phyloP scores from a whole-genome alignment of 2,113 vertebrate species.

The Notarius lentiginosus region DNA sequence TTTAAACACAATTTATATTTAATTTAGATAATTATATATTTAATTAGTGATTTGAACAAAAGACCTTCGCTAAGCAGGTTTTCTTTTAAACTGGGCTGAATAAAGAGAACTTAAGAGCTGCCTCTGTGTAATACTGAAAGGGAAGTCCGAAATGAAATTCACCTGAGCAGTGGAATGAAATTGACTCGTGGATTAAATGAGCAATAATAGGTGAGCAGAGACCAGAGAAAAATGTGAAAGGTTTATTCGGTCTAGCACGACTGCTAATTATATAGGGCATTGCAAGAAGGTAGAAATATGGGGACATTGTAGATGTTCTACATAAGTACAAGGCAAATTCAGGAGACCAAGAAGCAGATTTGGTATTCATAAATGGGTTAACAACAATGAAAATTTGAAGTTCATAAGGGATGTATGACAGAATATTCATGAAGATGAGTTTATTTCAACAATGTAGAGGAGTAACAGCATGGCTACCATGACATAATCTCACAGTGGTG shows the following conservation, averaged over 20 bases:
- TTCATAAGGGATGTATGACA: background rate
- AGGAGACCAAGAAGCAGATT: too few relatives aligned
- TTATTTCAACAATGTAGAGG: background rate
- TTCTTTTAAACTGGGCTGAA: background rate
- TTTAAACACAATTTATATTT: background rate
- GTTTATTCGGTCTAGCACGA: background rate
- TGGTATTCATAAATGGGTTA: background rate
- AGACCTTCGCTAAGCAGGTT: background rate
- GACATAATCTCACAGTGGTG: background rate
- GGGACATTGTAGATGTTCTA: background rate
- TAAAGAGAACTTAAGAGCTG: background rate
- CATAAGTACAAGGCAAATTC: background rate
- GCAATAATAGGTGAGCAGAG: background rate
- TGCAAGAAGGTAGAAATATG: background rate
- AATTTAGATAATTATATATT: too few relatives aligned
- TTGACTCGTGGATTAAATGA: background rate
- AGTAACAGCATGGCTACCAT: background rate
- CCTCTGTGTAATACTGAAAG: background rate
- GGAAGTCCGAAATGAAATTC: background rate
- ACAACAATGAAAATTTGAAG: too few relatives aligned
- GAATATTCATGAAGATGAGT: background rate
- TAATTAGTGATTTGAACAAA: background rate
- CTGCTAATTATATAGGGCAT: background rate
- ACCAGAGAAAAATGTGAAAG: background rate
- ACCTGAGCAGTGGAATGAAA: background rate